These are phyloP conservation scores for Diaphora mendica DNA, from an alignment of 2,888 invertebrate species.

Conservation along the genomic window DNA sequence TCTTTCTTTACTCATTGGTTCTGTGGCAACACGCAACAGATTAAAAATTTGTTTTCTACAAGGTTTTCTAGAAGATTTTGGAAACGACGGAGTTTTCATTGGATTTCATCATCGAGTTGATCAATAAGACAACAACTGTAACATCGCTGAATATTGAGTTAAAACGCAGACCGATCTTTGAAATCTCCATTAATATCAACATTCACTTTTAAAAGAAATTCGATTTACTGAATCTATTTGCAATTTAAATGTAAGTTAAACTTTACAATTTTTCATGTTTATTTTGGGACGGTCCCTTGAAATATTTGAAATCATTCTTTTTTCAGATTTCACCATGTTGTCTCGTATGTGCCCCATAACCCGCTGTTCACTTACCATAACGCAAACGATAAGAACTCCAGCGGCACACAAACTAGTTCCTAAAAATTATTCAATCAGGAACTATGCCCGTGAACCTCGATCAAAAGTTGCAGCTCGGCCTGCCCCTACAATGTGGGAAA, in stretches of 20 bases:
- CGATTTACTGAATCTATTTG: neutral
- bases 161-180: conserved; percentile 17
- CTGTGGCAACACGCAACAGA: too few relatives aligned
- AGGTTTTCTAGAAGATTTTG: conserved; percentile 23
- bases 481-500: conserved; percentile 89
- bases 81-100: conserved; percentile 19
- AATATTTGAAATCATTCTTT: conserved; percentile 9
- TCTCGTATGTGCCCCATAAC: conserved; percentile 78
- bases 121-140: conserved; percentile 13
- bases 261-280: neutral
- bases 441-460: conserved; percentile 85
- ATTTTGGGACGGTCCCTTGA: neutral
- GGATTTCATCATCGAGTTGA: conserved; percentile 14
- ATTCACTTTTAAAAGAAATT: neutral
- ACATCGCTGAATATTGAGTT: conserved; percentile 20
- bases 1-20: too few relatives aligned
- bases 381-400: conserved; percentile 73
- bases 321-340: conserved; percentile 76
- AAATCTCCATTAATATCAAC: neutral
- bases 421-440: conserved; percentile 82
- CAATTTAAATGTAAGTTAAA: conserved; percentile 6
- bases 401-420: conserved; percentile 79
- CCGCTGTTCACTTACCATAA: conserved; percentile 70
- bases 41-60: neutral
- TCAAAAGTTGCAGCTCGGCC: conserved; percentile 74